Conservation (phyloP, 2,888 invertebrate species). For the Perithous albicinctus region DNA sequence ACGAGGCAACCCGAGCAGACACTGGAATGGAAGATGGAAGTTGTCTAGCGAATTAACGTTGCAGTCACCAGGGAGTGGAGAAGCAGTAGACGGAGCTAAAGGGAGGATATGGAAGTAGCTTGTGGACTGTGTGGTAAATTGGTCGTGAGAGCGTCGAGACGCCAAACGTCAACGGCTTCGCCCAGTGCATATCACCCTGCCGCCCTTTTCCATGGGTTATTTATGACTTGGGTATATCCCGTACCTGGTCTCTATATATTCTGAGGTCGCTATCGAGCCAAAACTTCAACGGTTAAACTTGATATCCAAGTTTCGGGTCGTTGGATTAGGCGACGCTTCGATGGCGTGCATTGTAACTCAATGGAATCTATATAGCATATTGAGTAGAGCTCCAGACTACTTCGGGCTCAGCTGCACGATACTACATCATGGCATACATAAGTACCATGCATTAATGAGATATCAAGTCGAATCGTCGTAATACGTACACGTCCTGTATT, state of each 20-base stretch:
- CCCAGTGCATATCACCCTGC: neutral
- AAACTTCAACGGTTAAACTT: conserved; percentile 50
- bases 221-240: conserved; percentile 33
- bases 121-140: conserved; percentile 35
- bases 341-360: neutral
- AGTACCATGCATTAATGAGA: neutral
- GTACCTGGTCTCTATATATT: conserved; percentile 3
- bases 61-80: neutral
- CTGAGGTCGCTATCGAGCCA: neutral
- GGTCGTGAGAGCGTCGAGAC: conserved; percentile 20
- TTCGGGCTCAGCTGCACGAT: neutral
- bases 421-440: neutral
- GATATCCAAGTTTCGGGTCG: conserved; percentile 38
- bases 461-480: conserved; percentile 3
- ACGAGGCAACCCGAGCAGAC: neutral
- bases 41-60: conserved; percentile 30
- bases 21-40: neutral
- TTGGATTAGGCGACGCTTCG: conserved; percentile 27
- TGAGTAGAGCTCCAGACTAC: neutral
- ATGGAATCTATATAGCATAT: neutral
- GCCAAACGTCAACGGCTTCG: conserved; percentile 32
- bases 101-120: neutral
- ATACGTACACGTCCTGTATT: neutral
- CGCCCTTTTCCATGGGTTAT: conserved; percentile 36
- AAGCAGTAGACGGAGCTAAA: neutral